These are phyloP conservation scores for Caenorhabditis sp. DNA, from an alignment of 2,888 invertebrate genomes.

Conservation along the genomic window DNA sequence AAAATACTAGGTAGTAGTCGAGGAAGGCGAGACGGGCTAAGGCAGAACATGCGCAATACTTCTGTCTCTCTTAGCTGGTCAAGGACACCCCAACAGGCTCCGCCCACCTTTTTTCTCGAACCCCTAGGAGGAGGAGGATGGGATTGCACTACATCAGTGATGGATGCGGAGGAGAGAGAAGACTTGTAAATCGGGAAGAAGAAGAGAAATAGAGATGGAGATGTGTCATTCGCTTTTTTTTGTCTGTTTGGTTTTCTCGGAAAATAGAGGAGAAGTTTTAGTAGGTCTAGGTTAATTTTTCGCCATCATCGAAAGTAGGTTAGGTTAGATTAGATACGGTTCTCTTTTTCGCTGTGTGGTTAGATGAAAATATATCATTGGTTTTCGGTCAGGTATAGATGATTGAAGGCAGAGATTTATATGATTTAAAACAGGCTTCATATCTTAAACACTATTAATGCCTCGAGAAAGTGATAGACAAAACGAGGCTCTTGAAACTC, in stretches of 20 bases:
- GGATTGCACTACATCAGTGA: background rate
- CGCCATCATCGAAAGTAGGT: conserved; percentile 37
- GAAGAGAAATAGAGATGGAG: background rate
- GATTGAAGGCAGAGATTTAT: too few species aligned
- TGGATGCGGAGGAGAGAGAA: background rate
- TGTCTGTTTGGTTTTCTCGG: background rate
- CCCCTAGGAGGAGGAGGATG: too few species aligned
- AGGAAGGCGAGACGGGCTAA: background rate
- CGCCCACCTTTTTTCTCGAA: too few species aligned
- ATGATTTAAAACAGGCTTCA: too few species aligned
- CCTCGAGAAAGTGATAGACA: too few species aligned
- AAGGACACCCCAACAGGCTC: too few species aligned
- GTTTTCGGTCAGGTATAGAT: too few species aligned
- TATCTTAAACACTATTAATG: too few species aligned
- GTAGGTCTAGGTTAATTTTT: conserved; percentile 63
- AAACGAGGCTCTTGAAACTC: too few species aligned
- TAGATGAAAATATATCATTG: background rate
- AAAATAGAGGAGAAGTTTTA: conserved; percentile 25
- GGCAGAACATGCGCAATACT: conserved; percentile 63
- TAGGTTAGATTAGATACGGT: conserved; percentile 53
- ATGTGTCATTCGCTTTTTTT: too few species aligned
- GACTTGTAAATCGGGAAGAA: background rate
- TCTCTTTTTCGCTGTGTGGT: background rate
- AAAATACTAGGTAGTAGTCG: too few species aligned
- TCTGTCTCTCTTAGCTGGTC: conserved; percentile 59